These are phyloP conservation scores for Iguana delicatissima DNA, from an alignment of 2,797 vertebrate species.

Conservation along the genomic window DNA sequence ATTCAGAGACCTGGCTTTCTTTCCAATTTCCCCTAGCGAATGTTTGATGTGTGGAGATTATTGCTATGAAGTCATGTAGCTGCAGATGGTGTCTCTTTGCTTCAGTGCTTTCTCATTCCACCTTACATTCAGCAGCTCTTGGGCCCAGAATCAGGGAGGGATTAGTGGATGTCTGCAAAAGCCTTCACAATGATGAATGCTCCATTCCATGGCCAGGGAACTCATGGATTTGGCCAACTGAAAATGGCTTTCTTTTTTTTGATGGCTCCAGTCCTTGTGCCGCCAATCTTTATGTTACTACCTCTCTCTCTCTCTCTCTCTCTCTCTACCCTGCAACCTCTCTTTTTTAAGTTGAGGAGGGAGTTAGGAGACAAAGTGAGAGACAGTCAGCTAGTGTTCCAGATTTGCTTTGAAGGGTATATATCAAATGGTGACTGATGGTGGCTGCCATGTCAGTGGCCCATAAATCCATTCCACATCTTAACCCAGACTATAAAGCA, in stretches of 20 bases:
- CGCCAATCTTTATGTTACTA: neutral
- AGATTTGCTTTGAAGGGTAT: constrained; percentile 1
- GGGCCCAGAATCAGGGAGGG: constrained; percentile 14
- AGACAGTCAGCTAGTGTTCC: neutral
- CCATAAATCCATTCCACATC: too few species aligned
- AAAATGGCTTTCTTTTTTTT: constrained; percentile 22
- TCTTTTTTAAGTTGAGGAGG: neutral
- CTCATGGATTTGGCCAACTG: neutral
- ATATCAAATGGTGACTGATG: neutral
- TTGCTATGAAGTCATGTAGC: neutral
- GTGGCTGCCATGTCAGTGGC: too few species aligned
- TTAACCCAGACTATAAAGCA: too few species aligned
- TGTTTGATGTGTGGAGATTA: neutral
- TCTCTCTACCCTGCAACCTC: neutral
- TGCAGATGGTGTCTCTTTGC: constrained; percentile 18
- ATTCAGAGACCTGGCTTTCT: constrained; percentile 32
- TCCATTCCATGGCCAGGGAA: constrained; percentile 1
- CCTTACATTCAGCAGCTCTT: constrained; percentile 18
- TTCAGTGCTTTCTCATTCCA: constrained; percentile 19
- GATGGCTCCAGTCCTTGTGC: neutral
- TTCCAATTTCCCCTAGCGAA: constrained; percentile 25
- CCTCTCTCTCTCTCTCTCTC: neutral
- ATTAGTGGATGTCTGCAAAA: constrained; percentile 29
- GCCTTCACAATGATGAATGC: neutral
- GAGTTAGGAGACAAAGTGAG: neutral